Base-by-base conservation (phyloP, 2,113 vertebrate genomes). In the Urocitellus parryii region DNA sequence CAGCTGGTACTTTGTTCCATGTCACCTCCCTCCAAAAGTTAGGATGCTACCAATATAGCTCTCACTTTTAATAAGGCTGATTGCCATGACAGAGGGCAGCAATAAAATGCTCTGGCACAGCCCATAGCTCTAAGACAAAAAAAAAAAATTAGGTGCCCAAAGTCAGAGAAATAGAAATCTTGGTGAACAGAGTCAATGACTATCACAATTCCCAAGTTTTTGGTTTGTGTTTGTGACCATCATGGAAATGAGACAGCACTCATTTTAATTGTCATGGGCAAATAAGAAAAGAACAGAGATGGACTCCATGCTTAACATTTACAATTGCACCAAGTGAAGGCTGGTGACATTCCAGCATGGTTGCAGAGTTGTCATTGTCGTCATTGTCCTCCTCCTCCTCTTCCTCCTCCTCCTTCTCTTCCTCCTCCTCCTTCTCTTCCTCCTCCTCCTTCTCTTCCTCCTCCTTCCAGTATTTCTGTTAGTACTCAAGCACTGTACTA, bases 141-240 rank as follows among this genome's bases (percentile, higher is more conserved):
- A 42, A 42, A 42, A 39, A 56, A 56, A 56, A 16, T 5, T 56
- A 56, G 53, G 16, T 56, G 53, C 58, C 34, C 81, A 37, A 82
- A 92, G n/a, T 39, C 58, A 90, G 63, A 61, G 39, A 81, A 58
- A 48, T 18, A 95, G 77, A 82, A 53, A 56, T 94, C 67, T 83
- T 39, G 67, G n/a, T 32, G 25, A 74, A 67, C 68, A 82, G 18
- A 74, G 45, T 67, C 63, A 18, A 61, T 45, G 27, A 42, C 18
- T 13, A 29, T 11, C 37, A 10, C 53, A 56, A 4, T 37, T 9
- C 9, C n/a, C n/a, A 67, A 37, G 56, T 37, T 39, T 63, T 56
- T 56, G 32, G 32, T 37, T 51, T 67, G 29, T 70, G 29, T 79
- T 58, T 58, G 63, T 29, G 14, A 78, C 27, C 13, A 56, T 37